A percentile compares a stretch with the other conserved stretches of the same genome.
phyloP scores from a whole-genome alignment of 1,140 invertebrate genomes.

The Cardiocondyla obscurior region DNA sequence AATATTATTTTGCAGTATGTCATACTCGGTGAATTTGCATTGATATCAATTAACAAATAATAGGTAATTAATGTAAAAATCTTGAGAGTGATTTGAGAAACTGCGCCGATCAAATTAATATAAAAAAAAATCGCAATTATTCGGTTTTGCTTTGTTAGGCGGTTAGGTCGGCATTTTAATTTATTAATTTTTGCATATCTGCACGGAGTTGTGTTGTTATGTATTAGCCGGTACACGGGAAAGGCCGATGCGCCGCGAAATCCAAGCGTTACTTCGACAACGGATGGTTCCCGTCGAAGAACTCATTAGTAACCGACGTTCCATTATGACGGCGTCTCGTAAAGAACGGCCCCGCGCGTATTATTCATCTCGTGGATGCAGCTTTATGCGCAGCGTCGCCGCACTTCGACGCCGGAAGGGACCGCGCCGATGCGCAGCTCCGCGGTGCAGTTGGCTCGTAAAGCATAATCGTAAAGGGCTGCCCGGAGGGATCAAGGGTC shows the following conservation, averaged over 20 bases:
- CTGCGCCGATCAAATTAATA: conserved; percentile 47
- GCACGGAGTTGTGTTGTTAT: not conserved
- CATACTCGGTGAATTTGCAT: too few species aligned
- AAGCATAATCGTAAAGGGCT: conserved; percentile 76
- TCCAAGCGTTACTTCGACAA: conserved; percentile 63
- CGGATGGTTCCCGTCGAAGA: conserved; percentile 55
- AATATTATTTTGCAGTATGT: too few species aligned
- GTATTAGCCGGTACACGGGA: not conserved
- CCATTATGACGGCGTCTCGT: conserved; percentile 77
- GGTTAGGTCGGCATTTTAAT: conserved; percentile 64
- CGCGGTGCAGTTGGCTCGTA: conserved; percentile 66
- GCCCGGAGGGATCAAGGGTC: conserved; percentile 43
- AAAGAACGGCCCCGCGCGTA: conserved; percentile 74
- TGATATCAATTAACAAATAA: conserved; percentile 34
- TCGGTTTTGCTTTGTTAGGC: conserved; percentile 59
- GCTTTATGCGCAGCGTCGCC: conserved; percentile 29
- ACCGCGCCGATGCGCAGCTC: conserved; percentile 55
- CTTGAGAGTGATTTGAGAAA: not conserved
- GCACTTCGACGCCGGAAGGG: conserved; percentile 44
- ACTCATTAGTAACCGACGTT: conserved; percentile 80
- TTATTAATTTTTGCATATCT: conserved; percentile 17
- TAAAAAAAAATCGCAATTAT: conserved; percentile 59
- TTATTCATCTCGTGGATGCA: conserved; percentile 62
- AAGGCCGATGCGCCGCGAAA: not conserved
- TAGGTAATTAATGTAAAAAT: not conserved